These are phyloP conservation scores for Ammospiza nelsoni DNA, from an alignment of 2,113 vertebrate genomes.

Conservation along the genomic window DNA sequence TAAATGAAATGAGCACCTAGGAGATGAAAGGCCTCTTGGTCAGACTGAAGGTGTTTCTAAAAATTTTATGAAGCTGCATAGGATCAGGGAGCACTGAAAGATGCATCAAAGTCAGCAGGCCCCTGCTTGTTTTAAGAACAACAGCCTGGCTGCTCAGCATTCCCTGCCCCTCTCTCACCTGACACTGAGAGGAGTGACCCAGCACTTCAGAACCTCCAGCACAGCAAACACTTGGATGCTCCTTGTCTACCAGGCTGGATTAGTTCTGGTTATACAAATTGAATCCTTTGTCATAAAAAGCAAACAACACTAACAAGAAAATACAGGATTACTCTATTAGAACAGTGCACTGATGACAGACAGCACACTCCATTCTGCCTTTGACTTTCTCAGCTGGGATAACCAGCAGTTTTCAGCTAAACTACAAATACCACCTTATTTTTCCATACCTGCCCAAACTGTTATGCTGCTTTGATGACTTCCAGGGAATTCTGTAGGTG, in stretches of 20 bases:
- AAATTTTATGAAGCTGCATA: fast-evolving
- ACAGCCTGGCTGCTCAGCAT: background rate
- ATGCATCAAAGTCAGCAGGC: background rate
- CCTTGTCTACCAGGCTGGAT: background rate
- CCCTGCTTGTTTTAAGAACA: background rate
- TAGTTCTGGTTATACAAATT: background rate
- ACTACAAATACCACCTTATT: background rate
- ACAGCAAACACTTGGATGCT: background rate
- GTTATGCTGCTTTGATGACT: background rate
- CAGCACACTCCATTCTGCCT: background rate
- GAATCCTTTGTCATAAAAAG: background rate
- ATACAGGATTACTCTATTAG: background rate
- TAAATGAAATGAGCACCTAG: background rate
- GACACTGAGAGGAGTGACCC: background rate
- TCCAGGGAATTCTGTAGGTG: background rate
- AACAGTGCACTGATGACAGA: background rate
- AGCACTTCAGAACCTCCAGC: background rate
- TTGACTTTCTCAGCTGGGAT: background rate
- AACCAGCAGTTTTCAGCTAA: background rate
- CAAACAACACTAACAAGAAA: background rate
- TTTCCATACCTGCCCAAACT: background rate
- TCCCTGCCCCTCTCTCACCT: background rate
- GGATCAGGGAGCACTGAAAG: background rate
- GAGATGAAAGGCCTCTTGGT: background rate
- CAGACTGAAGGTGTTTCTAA: background rate